Conservation (phyloP, 2,888 invertebrate species). For the Cheilosia impressa region DNA sequence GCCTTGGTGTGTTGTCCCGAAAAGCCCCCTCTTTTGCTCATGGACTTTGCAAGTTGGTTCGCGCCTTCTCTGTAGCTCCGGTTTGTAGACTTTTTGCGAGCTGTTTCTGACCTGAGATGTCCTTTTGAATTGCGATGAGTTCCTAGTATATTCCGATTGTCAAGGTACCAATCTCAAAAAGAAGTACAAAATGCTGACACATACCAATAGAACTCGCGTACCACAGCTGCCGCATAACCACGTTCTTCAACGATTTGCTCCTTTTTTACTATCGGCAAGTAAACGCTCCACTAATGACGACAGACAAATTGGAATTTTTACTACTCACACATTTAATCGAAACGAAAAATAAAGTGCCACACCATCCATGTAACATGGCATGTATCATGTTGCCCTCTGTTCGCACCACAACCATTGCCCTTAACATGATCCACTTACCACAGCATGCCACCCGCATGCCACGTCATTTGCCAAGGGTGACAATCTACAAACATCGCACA, state of each 20-base stretch:
- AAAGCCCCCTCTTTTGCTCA: too few relatives aligned
- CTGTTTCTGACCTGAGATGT: too few relatives aligned
- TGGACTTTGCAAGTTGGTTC: too few relatives aligned
- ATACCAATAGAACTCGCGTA: not conserved
- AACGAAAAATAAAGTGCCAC: slow-evolving; percentile 9
- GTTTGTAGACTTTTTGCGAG: too few relatives aligned
- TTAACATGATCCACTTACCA: slow-evolving; percentile 63
- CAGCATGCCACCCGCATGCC: slow-evolving; percentile 59
- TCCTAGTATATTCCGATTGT: too few relatives aligned
- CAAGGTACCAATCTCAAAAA: too few relatives aligned
- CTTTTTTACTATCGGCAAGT: slow-evolving; percentile 2
- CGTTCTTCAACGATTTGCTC: not conserved
- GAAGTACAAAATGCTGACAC: too few relatives aligned
- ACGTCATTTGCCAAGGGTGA: slow-evolving; percentile 48
- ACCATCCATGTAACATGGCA: slow-evolving; percentile 19
- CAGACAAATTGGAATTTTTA: slow-evolving; percentile 56
- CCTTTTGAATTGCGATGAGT: too few relatives aligned
- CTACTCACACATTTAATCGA: not conserved
- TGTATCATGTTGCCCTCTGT: slow-evolving; percentile 23
- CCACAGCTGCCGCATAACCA: not conserved
- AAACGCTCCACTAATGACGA: slow-evolving; percentile 38
- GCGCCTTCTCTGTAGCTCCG: too few relatives aligned
- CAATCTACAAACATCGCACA: slow-evolving; percentile 33
- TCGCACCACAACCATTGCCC: slow-evolving; percentile 47
- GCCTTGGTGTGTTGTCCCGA: too few relatives aligned